Conservation (phyloP, 2,113 vertebrate genomes). For the Myotis lucifugus region DNA sequence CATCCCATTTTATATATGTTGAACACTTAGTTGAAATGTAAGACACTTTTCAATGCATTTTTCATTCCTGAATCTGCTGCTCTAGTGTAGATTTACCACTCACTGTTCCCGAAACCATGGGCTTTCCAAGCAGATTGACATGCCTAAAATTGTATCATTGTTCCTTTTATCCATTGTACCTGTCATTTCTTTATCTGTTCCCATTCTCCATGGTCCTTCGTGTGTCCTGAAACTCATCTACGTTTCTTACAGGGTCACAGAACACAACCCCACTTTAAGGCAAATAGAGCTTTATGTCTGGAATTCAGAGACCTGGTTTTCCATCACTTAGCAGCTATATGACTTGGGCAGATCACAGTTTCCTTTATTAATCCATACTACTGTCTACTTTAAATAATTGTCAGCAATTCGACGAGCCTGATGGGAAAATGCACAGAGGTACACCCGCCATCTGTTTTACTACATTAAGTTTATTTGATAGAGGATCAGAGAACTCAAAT, state of each 20-base stretch:
- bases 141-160: conserved; percentile 6
- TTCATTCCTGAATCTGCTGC: conserved; percentile 54
- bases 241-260: neutral
- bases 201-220: neutral
- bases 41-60: conserved; percentile 68
- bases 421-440: neutral
- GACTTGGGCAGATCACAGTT: neutral
- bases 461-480: neutral
- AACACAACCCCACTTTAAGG: neutral
- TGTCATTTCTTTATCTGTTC: conserved; percentile 20
- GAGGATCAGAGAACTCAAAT: neutral
- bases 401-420: neutral
- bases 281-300: neutral
- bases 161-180: neutral
- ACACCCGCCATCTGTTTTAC: neutral
- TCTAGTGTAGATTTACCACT: neutral
- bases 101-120: neutral
- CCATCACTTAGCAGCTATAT: neutral
- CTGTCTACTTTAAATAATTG: neutral
- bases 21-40: conserved; percentile 68
- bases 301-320: conserved; percentile 5
- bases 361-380: neutral
- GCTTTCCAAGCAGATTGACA: conserved; percentile 23
- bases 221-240: neutral
- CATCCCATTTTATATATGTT: conserved; percentile 65